Conservation (phyloP, 2,888 invertebrate genomes). For the Tetragonisca angustula region DNA sequence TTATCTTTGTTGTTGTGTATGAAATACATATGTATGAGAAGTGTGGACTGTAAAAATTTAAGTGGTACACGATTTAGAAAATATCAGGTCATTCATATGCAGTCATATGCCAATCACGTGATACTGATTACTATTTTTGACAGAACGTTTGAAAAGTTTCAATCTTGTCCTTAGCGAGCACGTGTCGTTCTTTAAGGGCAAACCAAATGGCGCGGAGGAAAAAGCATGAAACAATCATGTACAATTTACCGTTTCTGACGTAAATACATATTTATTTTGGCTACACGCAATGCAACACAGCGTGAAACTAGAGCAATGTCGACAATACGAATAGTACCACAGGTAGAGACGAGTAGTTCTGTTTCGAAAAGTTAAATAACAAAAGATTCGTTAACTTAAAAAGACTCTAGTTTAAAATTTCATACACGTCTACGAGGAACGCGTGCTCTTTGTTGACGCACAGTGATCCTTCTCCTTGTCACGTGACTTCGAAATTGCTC, state of each 20-base stretch:
- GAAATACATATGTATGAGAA: neutral
- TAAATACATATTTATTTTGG: neutral
- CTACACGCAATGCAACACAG: neutral
- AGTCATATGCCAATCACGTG: neutral
- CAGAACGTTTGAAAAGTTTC: neutral
- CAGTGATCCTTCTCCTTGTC: conserved; percentile 2
- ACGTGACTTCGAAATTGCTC: neutral
- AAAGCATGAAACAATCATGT: conserved; percentile 19
- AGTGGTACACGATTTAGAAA: no score
- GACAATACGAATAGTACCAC: neutral
- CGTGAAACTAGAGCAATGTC: neutral
- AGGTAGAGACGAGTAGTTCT: neutral
- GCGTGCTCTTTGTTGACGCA: neutral
- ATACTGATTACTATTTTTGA: neutral
- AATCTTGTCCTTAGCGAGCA: conserved; percentile 18
- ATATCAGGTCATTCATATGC: neutral
- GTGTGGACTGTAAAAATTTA: neutral
- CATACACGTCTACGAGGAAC: neutral
- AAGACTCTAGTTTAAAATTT: neutral
- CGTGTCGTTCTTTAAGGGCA: conserved; percentile 39
- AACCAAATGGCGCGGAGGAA: conserved; percentile 31
- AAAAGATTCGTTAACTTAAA: neutral
- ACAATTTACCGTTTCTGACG: conserved; percentile 5
- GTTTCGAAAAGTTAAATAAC: neutral
- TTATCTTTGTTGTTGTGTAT: neutral